These are phyloP conservation scores for Telmatochromis sp. DNA, from an alignment of 2,113 vertebrate genomes.

Conservation along the genomic window DNA sequence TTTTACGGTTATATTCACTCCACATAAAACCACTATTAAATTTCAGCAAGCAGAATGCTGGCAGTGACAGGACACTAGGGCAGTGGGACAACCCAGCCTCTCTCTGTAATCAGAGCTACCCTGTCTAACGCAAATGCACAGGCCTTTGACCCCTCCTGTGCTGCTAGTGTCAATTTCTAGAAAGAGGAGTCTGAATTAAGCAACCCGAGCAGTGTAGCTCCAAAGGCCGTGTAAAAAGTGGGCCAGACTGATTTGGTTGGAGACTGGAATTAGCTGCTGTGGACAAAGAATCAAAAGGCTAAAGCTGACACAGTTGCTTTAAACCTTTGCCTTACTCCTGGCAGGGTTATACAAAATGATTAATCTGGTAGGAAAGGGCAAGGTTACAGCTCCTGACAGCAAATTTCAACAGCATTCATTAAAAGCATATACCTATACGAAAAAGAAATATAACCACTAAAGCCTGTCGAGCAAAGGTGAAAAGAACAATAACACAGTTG, in stretches of 20 bases:
- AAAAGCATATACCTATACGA: neutral
- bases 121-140: neutral
- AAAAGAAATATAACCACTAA: neutral
- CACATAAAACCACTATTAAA: neutral
- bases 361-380: neutral
- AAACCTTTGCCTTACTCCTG: neutral
- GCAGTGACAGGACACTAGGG: slow-evolving; percentile 25
- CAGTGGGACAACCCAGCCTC: slow-evolving; percentile 35
- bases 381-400: neutral
- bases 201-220: slow-evolving; percentile 6
- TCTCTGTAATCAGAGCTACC: slow-evolving; percentile 41
- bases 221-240: neutral
- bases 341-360: neutral
- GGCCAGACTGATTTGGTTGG: neutral
- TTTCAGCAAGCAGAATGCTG: neutral
- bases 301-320: neutral
- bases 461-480: neutral
- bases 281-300: neutral
- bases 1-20: neutral
- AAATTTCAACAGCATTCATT: neutral
- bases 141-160: slow-evolving; percentile 22
- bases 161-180: slow-evolving; percentile 27
- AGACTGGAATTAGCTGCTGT: neutral
- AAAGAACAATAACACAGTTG: neutral
- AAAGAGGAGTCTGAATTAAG: slow-evolving; percentile 13